These are phyloP conservation scores for Ferrisia virgata DNA, from an alignment of 2,888 invertebrate genomes.

Conservation along the genomic window DNA sequence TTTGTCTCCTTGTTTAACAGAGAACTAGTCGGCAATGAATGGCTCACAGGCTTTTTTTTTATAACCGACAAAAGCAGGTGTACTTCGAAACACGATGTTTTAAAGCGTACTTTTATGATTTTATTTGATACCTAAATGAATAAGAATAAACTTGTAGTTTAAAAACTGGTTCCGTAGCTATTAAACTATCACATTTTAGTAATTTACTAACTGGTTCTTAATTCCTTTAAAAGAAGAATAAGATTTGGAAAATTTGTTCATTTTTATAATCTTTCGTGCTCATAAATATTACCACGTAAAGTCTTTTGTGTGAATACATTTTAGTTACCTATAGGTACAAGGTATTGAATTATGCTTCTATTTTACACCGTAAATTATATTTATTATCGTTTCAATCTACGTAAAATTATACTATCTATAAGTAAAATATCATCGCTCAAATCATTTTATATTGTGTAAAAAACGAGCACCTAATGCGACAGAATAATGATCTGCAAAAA, in stretches of 20 bases:
- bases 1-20: neutral
- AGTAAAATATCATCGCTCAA: neutral
- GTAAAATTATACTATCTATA: neutral
- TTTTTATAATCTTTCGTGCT: constrained; percentile 2
- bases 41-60: neutral
- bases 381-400: neutral
- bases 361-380: neutral
- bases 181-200: constrained; percentile 22
- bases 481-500: no score
- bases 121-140: constrained; percentile 12
- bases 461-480: no score
- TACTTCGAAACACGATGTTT: constrained; percentile 19
- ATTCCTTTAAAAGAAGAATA: neutral
- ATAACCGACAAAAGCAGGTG: constrained; percentile 24
- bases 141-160: neutral
- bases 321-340: neutral
- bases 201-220: constrained; percentile 5
- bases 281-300: neutral
- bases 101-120: neutral
- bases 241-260: neutral
- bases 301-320: neutral
- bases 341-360: neutral
- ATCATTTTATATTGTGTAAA: neutral
- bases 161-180: neutral
- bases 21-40: constrained; percentile 16